phyloP scores from a whole-genome alignment of 35 echinoderm and acorn worm species.

The Stichopus chloronotus region DNA sequence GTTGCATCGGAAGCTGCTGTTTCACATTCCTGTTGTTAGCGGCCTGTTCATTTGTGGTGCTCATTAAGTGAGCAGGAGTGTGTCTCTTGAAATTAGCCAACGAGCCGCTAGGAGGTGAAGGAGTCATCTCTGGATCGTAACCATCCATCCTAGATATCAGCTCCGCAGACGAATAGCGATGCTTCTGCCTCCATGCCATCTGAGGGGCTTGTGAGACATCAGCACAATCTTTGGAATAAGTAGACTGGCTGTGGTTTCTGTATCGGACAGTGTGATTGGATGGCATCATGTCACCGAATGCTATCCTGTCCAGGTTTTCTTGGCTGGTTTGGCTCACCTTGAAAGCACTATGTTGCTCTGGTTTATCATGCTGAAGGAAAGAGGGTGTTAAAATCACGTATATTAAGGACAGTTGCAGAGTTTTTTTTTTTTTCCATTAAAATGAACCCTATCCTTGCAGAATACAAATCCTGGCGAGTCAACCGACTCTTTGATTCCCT shows the following conservation, averaged over 20 bases:
- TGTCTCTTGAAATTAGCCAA: constrained; percentile 22
- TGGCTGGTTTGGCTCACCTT: constrained; percentile 37
- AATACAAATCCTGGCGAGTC: too few relatives aligned
- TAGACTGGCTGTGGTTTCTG: constrained; percentile 36
- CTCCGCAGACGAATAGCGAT: constrained; percentile 29
- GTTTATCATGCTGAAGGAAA: background rate
- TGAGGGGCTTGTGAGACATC: background rate
- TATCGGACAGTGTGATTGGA: constrained; percentile 40
- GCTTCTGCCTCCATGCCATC: background rate
- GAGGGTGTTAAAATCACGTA: too few relatives aligned
- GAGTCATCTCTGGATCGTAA: background rate
- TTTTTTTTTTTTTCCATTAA: too few relatives aligned
- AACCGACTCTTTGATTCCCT: too few relatives aligned
- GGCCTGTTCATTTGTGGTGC: constrained; percentile 76
- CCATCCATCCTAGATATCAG: constrained; percentile 11
- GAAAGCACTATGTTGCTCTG: background rate
- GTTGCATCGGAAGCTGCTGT: constrained; percentile 80
- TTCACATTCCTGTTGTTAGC: constrained; percentile 51
- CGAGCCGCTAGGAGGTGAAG: background rate
- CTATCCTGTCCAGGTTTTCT: constrained; percentile 75
- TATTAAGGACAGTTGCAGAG: too few relatives aligned
- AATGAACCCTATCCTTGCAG: too few relatives aligned
- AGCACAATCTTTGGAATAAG: background rate
- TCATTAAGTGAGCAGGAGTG: constrained; percentile 78
- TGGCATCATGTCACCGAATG: constrained; percentile 69